Base-by-base conservation (phyloP, 2,888 invertebrate species). In the Notodonta dromedarius region DNA sequence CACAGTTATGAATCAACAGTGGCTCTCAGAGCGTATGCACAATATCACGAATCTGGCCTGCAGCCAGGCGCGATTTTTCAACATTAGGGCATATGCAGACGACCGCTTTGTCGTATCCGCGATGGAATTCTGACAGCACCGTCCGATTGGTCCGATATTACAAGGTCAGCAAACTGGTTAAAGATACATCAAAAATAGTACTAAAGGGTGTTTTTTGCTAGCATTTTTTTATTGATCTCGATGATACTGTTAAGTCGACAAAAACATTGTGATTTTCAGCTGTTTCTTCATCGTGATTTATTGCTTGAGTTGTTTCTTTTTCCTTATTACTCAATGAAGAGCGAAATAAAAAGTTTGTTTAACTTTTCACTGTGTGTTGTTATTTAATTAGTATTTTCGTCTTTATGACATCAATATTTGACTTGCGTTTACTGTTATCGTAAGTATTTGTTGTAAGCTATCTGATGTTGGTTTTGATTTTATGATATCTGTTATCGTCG, bases 21-120 rank as follows among this genome's bases (percentile, higher is more conserved):
- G 56, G 44, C 44, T 55, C 55, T 55, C 40, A 5, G 8, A 57
- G 56, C 67, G 75, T 77, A 74, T 79, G 78, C 76, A 71, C 76
- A 71, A 66, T 75, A 78, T 79, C 77, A 73, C 42, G 39, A 13
- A 35, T 24, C 70, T 80, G 80, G 79, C 65, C 6, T 12, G 7
- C 0, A 5, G 77, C 80, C 80, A 80, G 63, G 51, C 13, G 40
- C 62, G 67, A 75, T 73, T 76, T 70, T 76, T 74, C 74, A 70
- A 58, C 66, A 58, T 73, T 72, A 77, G 69, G 62, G 59, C 67
- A 65, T 62, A 61, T 68, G 66, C 65, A 57, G 57, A 73, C 63
- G 57, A 42, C 42, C 65, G 67, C 65, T 66, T 69, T 71, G 58
- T 59, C 65, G 66, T 32, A 11, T 7, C 54, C 53, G 16, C 70